phyloP scores from a whole-genome alignment of 30 jellyfish, hydroid and myxozoan genomes.

The Aurelia coerulea region DNA sequence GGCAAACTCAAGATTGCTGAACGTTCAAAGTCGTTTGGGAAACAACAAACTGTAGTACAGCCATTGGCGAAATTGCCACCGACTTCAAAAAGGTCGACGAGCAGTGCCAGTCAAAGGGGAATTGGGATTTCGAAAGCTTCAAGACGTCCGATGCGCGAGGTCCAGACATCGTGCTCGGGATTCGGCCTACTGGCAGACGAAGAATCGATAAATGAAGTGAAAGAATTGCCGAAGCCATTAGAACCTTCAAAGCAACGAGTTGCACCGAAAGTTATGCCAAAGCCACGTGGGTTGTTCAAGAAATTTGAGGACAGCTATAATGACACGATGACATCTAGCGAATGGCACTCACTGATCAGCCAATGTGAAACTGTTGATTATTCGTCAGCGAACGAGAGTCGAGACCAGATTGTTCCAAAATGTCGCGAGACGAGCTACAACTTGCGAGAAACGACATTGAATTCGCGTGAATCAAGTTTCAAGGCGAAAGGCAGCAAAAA shows the following conservation, averaged over 20 bases:
- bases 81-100: not conserved
- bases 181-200: conserved; percentile 2
- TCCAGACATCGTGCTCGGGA: not conserved
- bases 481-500: not conserved
- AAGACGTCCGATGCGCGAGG: conserved; percentile 1
- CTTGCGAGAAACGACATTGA: not conserved
- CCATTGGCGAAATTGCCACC: not conserved
- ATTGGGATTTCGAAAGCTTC: not conserved
- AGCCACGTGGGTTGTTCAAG: not conserved
- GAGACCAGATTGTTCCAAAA: not conserved
- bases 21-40: conserved; percentile 23
- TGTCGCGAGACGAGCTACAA: not conserved
- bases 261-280: conserved; percentile 1
- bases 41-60: not conserved
- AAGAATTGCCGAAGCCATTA: not conserved
- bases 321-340: not conserved
- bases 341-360: conserved; percentile 36
- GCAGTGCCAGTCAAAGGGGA: not conserved
- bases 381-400: not conserved
- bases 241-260: not conserved
- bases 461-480: not conserved
- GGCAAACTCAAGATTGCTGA: conserved; percentile 9
- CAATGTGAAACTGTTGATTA: conserved; percentile 42
- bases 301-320: not conserved
- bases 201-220: not conserved